Evolutionary conservation across 2,113 vertebrate species (phyloP), one percentile per base, ranked within the genome.

Genomic region (Spea multiplicata): DNA sequence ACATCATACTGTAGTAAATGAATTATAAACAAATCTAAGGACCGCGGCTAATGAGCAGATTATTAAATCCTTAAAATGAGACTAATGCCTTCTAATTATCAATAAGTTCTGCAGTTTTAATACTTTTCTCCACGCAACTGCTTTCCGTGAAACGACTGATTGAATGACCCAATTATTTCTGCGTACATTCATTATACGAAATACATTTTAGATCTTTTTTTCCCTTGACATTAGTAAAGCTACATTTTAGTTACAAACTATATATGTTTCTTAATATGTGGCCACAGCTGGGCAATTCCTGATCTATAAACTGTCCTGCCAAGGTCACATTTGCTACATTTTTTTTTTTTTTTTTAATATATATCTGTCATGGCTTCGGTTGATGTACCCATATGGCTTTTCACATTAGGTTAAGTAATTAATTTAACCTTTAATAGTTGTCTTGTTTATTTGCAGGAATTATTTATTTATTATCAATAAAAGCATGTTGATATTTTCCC

Each of bases 11-110:
- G 44, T 52, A 17, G 62, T 66, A 65, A 53, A 73, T 66, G n/a
- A 73, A 67, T 79, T 70, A 73, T 57, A 79, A 67, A 73, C 71
- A 79, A 73, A 79, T 52, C 70, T 66, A 49, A 14, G 69, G 71
- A 62, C 73, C 62, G 4, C 6, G 44, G 70, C 62, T 79, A 79
- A 79, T 73, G 77, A 79, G 47, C 49, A 66, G 57, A 73, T 71
- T 73, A 73, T 66, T 70, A 79, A 59, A 44, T 55, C 57, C 62
- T 66, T 73, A 66, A 73, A 79, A 79, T 17, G 50, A 79, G 77
- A 73, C 70, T 73, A 66, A 73, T 73, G 70, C 66, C n/a, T 79
- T 66, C 71, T 79, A 73, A 79, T 79, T 73, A 73, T 73, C 50
- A 73, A 67, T 67, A 50, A 73, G 77, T 50, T 72, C 14, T 45